Evolutionary conservation across 2,113 vertebrate genomes (phyloP).

Genomic region (Platysteira castanea): DNA sequence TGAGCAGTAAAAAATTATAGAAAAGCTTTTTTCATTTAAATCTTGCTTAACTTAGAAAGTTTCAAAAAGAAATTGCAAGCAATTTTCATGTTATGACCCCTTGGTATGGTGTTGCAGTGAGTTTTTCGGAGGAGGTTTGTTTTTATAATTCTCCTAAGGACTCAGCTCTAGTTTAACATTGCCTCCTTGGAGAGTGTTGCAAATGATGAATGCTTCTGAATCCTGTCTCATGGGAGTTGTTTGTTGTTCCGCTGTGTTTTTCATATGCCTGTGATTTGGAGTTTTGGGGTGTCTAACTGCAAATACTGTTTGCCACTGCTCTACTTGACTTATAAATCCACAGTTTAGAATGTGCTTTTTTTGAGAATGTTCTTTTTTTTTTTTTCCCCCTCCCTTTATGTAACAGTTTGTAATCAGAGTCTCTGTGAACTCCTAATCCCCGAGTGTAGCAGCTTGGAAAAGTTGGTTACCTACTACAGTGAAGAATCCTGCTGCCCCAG

Average conservation of each 20-base stretch:
- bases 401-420: slow-evolving; percentile 92
- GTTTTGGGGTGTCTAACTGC: background rate
- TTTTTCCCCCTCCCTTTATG: background rate
- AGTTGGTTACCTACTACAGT: slow-evolving; percentile 83
- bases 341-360: background rate
- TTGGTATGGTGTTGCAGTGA: background rate
- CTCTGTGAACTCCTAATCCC: slow-evolving; percentile 81
- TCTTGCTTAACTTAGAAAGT: background rate
- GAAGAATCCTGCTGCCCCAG: slow-evolving; percentile 91
- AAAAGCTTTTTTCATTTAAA: background rate
- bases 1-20: background rate
- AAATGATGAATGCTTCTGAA: background rate
- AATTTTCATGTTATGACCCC: background rate
- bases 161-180: background rate
- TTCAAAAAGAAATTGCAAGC: background rate
- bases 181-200: background rate
- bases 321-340: background rate
- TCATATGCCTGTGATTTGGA: background rate
- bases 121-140: background rate
- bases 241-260: background rate
- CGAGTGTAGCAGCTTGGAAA: slow-evolving; percentile 82
- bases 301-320: background rate
- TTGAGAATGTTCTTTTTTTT: background rate
- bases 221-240: background rate
- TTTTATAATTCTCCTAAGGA: background rate